Evolutionary conservation across 2,888 invertebrate species (phyloP).

Genomic region (Bursaphelenchus okinawaensis): DNA sequence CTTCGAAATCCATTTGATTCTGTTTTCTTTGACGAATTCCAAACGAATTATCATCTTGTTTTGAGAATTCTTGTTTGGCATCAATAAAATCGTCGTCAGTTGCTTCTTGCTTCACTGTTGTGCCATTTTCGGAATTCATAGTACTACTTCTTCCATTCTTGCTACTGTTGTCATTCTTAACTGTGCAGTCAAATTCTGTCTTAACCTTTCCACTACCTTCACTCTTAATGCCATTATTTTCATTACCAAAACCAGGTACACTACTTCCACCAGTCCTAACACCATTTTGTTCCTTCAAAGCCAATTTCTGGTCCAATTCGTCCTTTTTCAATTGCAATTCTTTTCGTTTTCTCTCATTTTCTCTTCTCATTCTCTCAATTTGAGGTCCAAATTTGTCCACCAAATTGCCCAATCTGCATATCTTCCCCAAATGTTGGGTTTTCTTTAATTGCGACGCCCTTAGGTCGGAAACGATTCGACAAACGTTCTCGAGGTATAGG

Average conservation of each 20-base stretch:
- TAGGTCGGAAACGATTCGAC: conserved; percentile 29
- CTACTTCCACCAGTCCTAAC: neutral
- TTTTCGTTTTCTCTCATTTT: conserved; percentile 23
- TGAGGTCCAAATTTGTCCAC: conserved; percentile 30
- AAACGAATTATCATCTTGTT: neutral
- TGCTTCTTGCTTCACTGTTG: too few relatives aligned
- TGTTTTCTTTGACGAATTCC: neutral
- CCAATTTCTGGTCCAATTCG: conserved; percentile 1
- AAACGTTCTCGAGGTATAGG: conserved; percentile 33
- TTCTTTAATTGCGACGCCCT: conserved; percentile 32
- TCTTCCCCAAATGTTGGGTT: conserved; percentile 22
- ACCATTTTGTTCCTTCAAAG: neutral
- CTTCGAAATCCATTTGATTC: neutral
- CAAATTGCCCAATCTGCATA: conserved; percentile 35
- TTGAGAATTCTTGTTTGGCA: too few relatives aligned
- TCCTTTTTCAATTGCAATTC: conserved; percentile 7
- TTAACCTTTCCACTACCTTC: neutral
- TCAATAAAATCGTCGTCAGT: neutral
- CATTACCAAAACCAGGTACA: too few relatives aligned
- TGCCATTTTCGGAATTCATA: too few relatives aligned
- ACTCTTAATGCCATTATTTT: neutral
- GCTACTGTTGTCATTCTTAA: too few relatives aligned
- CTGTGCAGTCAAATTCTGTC: too few relatives aligned
- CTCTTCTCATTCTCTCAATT: conserved; percentile 18
- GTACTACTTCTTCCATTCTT: too few relatives aligned